Base-by-base conservation (phyloP, 2,113 vertebrate genomes). In the Pseudorhombus dupliciocellatus region DNA sequence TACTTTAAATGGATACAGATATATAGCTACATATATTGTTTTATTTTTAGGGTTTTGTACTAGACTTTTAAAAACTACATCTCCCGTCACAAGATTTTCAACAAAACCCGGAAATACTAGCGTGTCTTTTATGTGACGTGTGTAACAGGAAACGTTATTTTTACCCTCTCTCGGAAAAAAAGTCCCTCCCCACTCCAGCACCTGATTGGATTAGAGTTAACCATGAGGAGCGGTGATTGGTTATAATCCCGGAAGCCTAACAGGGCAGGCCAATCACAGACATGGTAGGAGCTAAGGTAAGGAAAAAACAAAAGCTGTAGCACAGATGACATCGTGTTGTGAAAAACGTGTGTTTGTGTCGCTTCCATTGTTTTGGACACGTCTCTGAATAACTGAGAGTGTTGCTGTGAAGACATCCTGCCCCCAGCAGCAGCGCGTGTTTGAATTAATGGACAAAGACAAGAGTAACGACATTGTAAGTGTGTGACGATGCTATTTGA, bases 391-490 rank as follows among this genome's bases (percentile, higher is more conserved):
- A 2, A 21, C 16, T 48, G 5, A 50, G 37, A 8, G 11, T 20
- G 22, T 34, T 12, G 2, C 1, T 34, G 37, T 22, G 4, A 62
- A 31, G 15, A 37, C 9, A 14, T 62, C 21, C 31, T 20, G 22
- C 28, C 18, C 20, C 20, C n/a, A 25, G 2, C 56, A 51, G 0
- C 53, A 4, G 20, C 54, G 55, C 12, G 18, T 48, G 31, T 69
- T 78, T 28, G 55, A 22, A 59, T 62, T 63, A 44, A 92, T 92
- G 92, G 92, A 92, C 83, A 92, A 91, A 91, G 90, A 92, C 64
- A 91, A 84, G 81, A 24, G 72, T 40, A 44, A 70, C 77, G 91
- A 91, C 58, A 74, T 61, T 61, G 92, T 93, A 76, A 92, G 92
- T 92, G 70, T 21, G 20, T 50, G n/a, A 60, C 21, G 22, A 40